Evolutionary conservation across 1,140 invertebrate species (phyloP).

Genomic region (Conopomorpha cramerella): DNA sequence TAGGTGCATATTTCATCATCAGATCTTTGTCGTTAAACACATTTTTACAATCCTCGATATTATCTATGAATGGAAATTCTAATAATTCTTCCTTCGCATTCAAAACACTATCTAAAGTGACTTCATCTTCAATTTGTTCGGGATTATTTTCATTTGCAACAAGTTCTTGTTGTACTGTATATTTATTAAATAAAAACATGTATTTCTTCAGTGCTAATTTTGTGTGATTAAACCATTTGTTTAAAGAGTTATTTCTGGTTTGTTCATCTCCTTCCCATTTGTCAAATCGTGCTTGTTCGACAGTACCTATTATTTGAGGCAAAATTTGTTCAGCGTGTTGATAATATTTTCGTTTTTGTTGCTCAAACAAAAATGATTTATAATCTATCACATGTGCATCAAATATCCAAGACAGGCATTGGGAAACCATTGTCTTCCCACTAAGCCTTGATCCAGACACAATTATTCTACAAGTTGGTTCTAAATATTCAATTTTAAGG

Average conservation of each 20-base stretch:
- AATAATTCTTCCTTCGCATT: conserved; percentile 14
- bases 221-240: conserved; percentile 20
- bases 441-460: conserved; percentile 34
- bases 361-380: conserved; percentile 17
- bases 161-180: conserved; percentile 2
- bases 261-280: conserved; percentile 28
- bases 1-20: conserved; percentile 25
- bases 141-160: conserved; percentile 1
- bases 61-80: conserved; percentile 25
- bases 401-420: conserved; percentile 43
- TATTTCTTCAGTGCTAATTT: conserved; percentile 17
- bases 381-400: conserved; percentile 25
- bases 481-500: conserved; percentile 39
- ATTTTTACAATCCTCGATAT: conserved; percentile 21
- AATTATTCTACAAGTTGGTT: conserved; percentile 40
- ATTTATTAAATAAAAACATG: conserved; percentile 14
- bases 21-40: conserved; percentile 11
- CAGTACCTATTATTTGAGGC: conserved; percentile 35
- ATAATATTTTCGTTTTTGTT: conserved; percentile 34
- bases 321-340: conserved; percentile 32
- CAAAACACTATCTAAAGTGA: neutral
- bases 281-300: conserved; percentile 31
- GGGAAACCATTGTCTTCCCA: conserved; percentile 37
- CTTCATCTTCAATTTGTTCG: conserved; percentile 2
- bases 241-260: conserved; percentile 23